A percentile compares a stretch with the other conserved stretches of the same genome.
These are phyloP conservation scores for Plectus sambesii DNA, from an alignment of 1,140 invertebrate genomes.

Conservation along the genomic window DNA sequence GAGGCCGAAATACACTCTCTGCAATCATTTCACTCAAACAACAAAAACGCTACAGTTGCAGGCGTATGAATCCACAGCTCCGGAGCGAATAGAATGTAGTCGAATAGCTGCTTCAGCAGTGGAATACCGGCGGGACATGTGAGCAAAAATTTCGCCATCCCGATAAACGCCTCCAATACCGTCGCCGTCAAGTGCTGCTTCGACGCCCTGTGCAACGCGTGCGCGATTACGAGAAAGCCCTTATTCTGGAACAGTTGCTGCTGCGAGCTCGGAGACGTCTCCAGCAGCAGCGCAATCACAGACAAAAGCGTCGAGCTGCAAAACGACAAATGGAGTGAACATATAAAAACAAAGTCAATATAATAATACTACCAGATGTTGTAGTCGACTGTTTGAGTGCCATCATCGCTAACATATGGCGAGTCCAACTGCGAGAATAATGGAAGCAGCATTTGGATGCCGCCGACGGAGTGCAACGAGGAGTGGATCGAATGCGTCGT, in stretches of 20 bases:
- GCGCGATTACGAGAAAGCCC: constrained; percentile 93
- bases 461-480: constrained; percentile 94
- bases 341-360: not conserved
- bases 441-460: constrained; percentile 94
- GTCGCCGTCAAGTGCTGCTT: constrained; percentile 30
- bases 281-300: constrained; percentile 90
- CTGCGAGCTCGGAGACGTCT: constrained; percentile 88
- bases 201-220: constrained; percentile 68
- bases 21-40: constrained; percentile 7
- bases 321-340: constrained; percentile 38
- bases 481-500: constrained; percentile 97
- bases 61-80: constrained; percentile 90
- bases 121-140: constrained; percentile 82
- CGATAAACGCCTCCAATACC: constrained; percentile 53
- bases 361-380: constrained; percentile 48
- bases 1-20: constrained; percentile 5
- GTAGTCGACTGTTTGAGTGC: constrained; percentile 46
- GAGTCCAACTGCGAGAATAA: constrained; percentile 93
- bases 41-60: constrained; percentile 25
- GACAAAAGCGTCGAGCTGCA: constrained; percentile 84
- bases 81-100: constrained; percentile 96
- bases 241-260: constrained; percentile 97
- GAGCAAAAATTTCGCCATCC: constrained; percentile 73
- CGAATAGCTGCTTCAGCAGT: constrained; percentile 90
- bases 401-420: constrained; percentile 50